A percentile compares a stretch with the other conserved stretches of the same genome.
Conservation (phyloP, 2,113 vertebrate species). For the Phalacrocorax aristotelis region DNA sequence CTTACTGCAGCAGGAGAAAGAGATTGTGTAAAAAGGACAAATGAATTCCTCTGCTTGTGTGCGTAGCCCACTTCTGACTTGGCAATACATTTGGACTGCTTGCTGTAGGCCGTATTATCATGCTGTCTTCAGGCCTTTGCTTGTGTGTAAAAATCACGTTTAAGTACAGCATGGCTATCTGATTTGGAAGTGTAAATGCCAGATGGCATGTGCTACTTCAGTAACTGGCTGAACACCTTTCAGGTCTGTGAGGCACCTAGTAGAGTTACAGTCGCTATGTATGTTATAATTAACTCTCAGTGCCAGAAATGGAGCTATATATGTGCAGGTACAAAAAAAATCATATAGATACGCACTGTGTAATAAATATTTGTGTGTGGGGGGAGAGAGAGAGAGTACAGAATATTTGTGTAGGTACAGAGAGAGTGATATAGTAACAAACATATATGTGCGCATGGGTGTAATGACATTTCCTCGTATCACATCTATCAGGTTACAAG, state of each 20-base stretch:
- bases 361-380: neutral
- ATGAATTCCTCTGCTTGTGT: neutral
- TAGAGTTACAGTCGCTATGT: neutral
- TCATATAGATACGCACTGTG: neutral
- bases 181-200: neutral
- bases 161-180: neutral
- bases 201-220: neutral
- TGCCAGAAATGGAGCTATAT: neutral
- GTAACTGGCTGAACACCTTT: neutral
- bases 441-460: conserved; percentile 53
- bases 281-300: neutral
- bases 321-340: neutral
- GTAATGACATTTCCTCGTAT: conserved; percentile 70
- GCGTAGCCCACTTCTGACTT: neutral
- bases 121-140: neutral
- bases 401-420: neutral
- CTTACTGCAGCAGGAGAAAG: conserved; percentile 1
- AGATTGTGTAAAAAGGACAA: conserved; percentile 19
- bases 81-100: neutral
- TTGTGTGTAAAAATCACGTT: neutral
- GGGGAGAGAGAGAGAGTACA: neutral
- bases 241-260: neutral
- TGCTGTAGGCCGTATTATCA: rapidly evolving
- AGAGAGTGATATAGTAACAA: conserved; percentile 47
- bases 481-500: conserved; percentile 76